Conservation (phyloP, 1,140 invertebrate genomes). For the Zaprionus tsacasi region DNA sequence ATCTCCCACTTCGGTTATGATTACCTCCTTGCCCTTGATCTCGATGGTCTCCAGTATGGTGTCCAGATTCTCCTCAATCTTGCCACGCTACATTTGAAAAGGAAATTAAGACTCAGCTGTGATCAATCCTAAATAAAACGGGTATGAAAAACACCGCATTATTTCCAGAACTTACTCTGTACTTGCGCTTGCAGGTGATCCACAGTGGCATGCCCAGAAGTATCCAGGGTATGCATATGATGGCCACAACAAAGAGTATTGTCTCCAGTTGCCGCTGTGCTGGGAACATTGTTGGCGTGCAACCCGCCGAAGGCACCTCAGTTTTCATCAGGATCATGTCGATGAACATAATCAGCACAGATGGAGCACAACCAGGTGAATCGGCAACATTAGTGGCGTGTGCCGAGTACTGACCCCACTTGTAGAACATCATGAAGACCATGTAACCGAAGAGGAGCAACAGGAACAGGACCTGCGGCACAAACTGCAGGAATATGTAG, state of each 20-base stretch:
- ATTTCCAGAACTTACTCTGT: slow-evolving; percentile 28
- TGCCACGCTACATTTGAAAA: not conserved
- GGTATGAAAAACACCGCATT: too few relatives aligned
- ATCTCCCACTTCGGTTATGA: slow-evolving; percentile 63
- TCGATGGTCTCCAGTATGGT: slow-evolving; percentile 72
- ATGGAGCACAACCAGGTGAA: slow-evolving; percentile 91
- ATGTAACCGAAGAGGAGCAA: slow-evolving; percentile 96
- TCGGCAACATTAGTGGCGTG: slow-evolving; percentile 83
- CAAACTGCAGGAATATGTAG: slow-evolving; percentile 94
- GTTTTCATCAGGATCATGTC: slow-evolving; percentile 94
- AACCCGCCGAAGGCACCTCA: slow-evolving; percentile 85
- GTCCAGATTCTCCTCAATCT: slow-evolving; percentile 40
- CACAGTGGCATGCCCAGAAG: slow-evolving; percentile 94
- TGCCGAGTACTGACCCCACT: slow-evolving; percentile 93
- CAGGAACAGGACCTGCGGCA: slow-evolving; percentile 97
- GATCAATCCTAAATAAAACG: too few relatives aligned
- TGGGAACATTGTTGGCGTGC: slow-evolving; percentile 89
- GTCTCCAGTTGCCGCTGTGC: slow-evolving; percentile 89
- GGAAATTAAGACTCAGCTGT: not conserved
- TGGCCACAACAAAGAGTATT: slow-evolving; percentile 89
- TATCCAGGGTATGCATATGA: slow-evolving; percentile 96
- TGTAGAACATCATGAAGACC: slow-evolving; percentile 95
- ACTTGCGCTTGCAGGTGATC: slow-evolving; percentile 79
- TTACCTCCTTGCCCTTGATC: slow-evolving; percentile 63
- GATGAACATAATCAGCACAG: slow-evolving; percentile 95